Evolutionary conservation across 2,888 invertebrate species (phyloP), one percentile per base, ranked within the genome.

Genomic region (Zele albiditarsus): DNA sequence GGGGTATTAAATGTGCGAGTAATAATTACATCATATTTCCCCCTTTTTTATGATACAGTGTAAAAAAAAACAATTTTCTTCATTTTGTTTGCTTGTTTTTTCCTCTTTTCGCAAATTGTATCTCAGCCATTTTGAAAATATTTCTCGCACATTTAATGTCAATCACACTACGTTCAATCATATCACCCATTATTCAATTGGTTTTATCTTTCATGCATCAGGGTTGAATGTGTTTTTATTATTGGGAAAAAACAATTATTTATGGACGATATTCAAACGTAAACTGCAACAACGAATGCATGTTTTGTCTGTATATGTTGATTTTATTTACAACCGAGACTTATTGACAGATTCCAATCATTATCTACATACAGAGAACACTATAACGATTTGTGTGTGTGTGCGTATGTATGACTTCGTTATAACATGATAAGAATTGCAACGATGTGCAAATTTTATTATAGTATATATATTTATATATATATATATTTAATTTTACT

Each of bases 1-100:
- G 78, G 12, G 79, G 78, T 78, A 80, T 76, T 82, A 57, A 67
- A 66, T 80, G 78, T 63, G 80, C 82, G 81, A 81, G 77, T 67
- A 10, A 53, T 10, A 20, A 20, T 73, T 68, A 46, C 42, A 6
- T 49, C 49, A 28, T 42, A 20, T 25, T 67, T 67, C 12, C 27
- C 46, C 25, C 1, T 49, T 67, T 67, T 38, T 62, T 20, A 14
- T 49, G 28, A 25, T 70, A 60, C n/a, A 31, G n/a, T 49, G 5
- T 16, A 68, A 14, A 16, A 49, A n/a, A 53, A 69, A 57, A 31
- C 10, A 12, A 33, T 12, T 33, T 31, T 10, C 25, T 69, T n/a
- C 38, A 6, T 63, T 27, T 25, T 2, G 25, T 42, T n/a, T 14
- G n/a, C 14, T 16, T 46, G 4, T n/a, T 23, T 23, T 20, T 3